phyloP scores from a whole-genome alignment of 2,888 invertebrate species.

The Gonocerus acuteangulatus region DNA sequence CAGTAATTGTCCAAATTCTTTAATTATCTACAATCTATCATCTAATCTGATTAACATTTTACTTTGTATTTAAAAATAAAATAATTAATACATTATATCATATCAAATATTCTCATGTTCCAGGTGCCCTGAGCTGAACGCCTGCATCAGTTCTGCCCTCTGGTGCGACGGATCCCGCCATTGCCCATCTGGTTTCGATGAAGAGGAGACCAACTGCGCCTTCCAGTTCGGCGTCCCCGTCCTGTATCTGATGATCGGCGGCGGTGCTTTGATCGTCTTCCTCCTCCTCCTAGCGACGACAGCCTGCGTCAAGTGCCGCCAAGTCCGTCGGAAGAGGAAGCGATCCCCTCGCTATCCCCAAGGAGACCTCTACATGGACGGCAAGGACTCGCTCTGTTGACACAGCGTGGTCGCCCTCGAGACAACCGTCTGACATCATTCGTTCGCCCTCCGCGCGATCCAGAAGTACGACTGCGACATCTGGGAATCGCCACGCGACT shows the following conservation, averaged over 20 bases:
- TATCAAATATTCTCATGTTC: too few relatives aligned
- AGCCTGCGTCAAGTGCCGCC: slow-evolving; percentile 45
- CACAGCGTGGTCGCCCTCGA: slow-evolving; percentile 48
- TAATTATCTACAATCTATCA: too few relatives aligned
- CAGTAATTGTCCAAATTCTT: too few relatives aligned
- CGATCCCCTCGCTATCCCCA: slow-evolving; percentile 46
- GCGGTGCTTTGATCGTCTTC: slow-evolving; percentile 55
- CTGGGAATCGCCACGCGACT: slow-evolving; percentile 27
- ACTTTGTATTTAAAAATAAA: too few relatives aligned
- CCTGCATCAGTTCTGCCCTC: slow-evolving; percentile 66
- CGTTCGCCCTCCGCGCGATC: slow-evolving; percentile 36
- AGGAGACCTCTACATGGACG: slow-evolving; percentile 47
- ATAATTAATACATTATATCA: too few relatives aligned
- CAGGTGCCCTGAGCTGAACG: slow-evolving; percentile 73
- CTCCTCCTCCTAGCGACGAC: slow-evolving; percentile 54
- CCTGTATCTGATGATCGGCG: slow-evolving; percentile 57
- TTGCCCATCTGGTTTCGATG: slow-evolving; percentile 75
- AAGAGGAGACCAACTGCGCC: slow-evolving; percentile 67
- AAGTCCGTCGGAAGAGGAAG: slow-evolving; percentile 49
- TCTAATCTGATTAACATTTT: too few relatives aligned
- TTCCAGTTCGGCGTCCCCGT: slow-evolving; percentile 60
- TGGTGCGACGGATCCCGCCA: slow-evolving; percentile 75
- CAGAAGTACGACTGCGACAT: slow-evolving; percentile 33
- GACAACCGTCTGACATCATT: slow-evolving; percentile 40
- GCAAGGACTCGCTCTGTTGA: slow-evolving; percentile 69